These are phyloP conservation scores for Drosophila nebulosa DNA, from an alignment of 1,140 invertebrate genomes.

Conservation along the genomic window DNA sequence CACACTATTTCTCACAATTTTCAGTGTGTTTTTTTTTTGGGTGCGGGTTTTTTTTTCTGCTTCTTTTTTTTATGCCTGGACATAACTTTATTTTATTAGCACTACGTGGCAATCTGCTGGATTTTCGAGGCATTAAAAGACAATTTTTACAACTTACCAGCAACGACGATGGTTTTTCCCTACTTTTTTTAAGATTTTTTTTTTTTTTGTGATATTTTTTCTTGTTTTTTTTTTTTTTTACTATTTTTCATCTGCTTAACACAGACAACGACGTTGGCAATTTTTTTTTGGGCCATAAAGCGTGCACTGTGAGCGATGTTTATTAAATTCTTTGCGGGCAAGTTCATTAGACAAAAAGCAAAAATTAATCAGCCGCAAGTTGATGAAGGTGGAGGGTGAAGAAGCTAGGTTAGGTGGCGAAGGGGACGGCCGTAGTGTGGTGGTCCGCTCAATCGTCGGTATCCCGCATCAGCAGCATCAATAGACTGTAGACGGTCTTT, in stretches of 20 bases:
- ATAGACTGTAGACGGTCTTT: constrained; percentile 20
- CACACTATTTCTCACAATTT: constrained; percentile 65
- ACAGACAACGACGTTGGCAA: constrained; percentile 18
- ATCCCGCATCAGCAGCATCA: constrained; percentile 21
- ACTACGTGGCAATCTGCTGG: constrained; percentile 80
- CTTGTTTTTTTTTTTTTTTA: constrained; percentile 27
- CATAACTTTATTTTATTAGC: constrained; percentile 79
- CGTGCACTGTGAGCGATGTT: constrained; percentile 42
- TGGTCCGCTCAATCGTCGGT: constrained; percentile 12
- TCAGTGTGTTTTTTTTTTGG: constrained; percentile 27
- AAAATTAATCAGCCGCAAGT: constrained; percentile 57
- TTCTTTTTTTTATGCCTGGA: constrained; percentile 63
- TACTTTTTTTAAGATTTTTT: constrained; percentile 22
- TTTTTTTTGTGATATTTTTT: constrained; percentile 17
- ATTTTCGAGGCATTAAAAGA: constrained; percentile 79
- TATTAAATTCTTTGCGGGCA: constrained; percentile 69
- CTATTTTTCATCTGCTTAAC: constrained; percentile 43
- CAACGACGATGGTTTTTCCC: constrained; percentile 62
- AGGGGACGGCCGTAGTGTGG: too few species aligned
- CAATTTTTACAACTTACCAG: constrained; percentile 79
- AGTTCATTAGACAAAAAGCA: constrained; percentile 77
- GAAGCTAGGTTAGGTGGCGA: background rate
- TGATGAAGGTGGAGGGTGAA: background rate
- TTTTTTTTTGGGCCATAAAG: constrained; percentile 62
- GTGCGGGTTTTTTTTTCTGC: constrained; percentile 4